Percentiles rank a stretch among this genome's conserved stretches.
These are phyloP conservation scores for Microctonus hyperodae DNA, from an alignment of 2,888 invertebrate species.

Conservation along the genomic window DNA sequence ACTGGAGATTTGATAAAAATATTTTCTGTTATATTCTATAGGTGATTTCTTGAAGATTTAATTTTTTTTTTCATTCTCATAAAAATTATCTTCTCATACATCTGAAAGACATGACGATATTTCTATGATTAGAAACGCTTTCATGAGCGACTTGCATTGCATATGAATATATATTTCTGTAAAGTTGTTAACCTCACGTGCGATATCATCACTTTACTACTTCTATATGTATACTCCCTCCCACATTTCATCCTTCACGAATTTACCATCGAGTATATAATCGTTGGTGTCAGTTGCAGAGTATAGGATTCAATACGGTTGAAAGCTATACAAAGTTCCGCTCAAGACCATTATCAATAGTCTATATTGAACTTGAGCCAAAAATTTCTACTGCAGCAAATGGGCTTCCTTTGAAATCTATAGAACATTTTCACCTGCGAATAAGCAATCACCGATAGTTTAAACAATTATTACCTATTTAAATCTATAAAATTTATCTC, in stretches of 20 bases:
- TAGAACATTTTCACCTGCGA: neutral
- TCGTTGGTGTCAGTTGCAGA: constrained; percentile 16
- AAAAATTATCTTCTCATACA: too few species aligned
- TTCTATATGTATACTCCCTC: neutral
- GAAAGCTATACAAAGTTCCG: neutral
- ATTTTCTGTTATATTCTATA: too few species aligned
- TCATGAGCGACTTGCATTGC: neutral
- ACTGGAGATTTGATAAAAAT: too few species aligned
- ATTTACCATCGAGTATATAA: constrained; percentile 6
- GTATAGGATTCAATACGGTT: neutral
- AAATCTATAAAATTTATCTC: too few species aligned
- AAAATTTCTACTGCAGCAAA: constrained; percentile 52
- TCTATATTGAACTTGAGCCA: constrained; percentile 53
- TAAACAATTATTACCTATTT: neutral
- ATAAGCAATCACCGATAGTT: neutral
- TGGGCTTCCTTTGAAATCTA: constrained; percentile 54
- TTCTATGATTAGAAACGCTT: too few species aligned
- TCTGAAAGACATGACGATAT: too few species aligned
- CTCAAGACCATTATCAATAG: constrained; percentile 46
- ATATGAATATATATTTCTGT: neutral
- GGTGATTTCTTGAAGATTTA: too few species aligned
- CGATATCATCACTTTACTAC: neutral
- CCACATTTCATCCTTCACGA: neutral
- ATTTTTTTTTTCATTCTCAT: too few species aligned
- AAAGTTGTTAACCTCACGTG: neutral